Base-by-base conservation (phyloP, 2,888 invertebrate genomes). In the Lithophane socia region DNA sequence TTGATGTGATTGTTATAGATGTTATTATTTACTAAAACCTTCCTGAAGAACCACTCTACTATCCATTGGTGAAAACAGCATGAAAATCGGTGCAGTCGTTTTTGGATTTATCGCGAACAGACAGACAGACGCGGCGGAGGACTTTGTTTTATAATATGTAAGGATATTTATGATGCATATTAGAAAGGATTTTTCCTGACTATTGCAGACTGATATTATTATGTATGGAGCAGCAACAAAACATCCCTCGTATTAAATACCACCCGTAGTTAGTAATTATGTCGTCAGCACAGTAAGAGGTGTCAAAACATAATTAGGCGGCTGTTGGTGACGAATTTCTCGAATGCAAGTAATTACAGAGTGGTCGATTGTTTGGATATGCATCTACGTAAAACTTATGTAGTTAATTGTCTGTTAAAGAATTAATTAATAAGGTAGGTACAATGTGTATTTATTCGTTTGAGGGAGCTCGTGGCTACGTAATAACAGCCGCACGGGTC, bases 311-410 rank as follows among this genome's bases (percentile, higher is more conserved):
- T 68, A 60, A 72, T 73, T 10, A 9, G 13, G 1, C 68, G 12
- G 66, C 24, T 56, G 66, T 29, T 37, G 37, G 52, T 66, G 66
- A 68, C 58, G 49, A 73, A 75, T 79, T 56, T 75, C 70, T 56
- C 60, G 10, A 75, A 78, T 70, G 70, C 74, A 71, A 75, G 44
- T 82, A 83, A 84, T 86, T 84, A 71, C 56, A 67, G 56, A 52
- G 44, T 56, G 8, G 7, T 7, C 0, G 16, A 2, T 74, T 58
- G 29, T 64, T 67, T 68, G 2, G 18, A 56, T 60, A 63, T 83
- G 24, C 80, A 64, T 18, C 16, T 47, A 12, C 5, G 16, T 52
- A 16, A 37, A 24, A 21, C 18, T 37, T 37, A 37, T 37, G 4
- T 18, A 49, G 8, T 37, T 72, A 72, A 52, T 52, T 67, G 12